phyloP scores from a whole-genome alignment of 2,113 vertebrate species.

The Elephantulus edwardii region DNA sequence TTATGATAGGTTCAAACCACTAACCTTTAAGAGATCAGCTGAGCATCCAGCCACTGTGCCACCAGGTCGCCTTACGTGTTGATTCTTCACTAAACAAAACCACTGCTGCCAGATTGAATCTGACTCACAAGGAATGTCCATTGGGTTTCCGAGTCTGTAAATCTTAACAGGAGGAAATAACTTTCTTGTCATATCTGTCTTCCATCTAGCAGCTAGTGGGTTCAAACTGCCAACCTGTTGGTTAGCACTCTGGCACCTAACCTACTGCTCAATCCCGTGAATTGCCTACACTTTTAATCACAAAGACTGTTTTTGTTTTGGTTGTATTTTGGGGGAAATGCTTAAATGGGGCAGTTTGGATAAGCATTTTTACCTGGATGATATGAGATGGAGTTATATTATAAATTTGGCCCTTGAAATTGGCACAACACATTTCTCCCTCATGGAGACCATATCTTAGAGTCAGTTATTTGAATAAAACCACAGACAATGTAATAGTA shows the following conservation, averaged over 20 bases:
- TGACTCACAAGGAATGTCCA: too few species aligned
- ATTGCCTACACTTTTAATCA: not conserved
- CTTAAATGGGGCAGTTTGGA: not conserved
- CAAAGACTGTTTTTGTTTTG: conserved; percentile 20
- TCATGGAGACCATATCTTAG: conserved; percentile 29
- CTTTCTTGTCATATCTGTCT: too few species aligned
- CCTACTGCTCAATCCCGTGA: not conserved
- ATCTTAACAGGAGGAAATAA: too few species aligned
- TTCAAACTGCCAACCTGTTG: too few species aligned
- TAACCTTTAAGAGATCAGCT: not conserved
- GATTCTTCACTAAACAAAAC: too few species aligned
- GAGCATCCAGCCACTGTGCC: not conserved
- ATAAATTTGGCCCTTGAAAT: conserved; percentile 2
- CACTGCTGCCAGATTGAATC: too few species aligned
- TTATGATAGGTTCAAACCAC: too few species aligned
- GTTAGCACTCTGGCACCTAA: too few species aligned
- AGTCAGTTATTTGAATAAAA: conserved; percentile 63
- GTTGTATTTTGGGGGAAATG: conserved; percentile 21
- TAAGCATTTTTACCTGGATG: conserved; percentile 27
- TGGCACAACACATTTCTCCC: not conserved
- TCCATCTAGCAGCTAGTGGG: too few species aligned
- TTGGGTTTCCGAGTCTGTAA: too few species aligned
- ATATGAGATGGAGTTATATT: conserved; percentile 10
- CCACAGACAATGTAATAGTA: conserved; percentile 7
- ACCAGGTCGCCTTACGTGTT: not conserved